These are phyloP conservation scores for Echeneis naucrates DNA, from an alignment of 2,797 vertebrate genomes.

Conservation along the genomic window DNA sequence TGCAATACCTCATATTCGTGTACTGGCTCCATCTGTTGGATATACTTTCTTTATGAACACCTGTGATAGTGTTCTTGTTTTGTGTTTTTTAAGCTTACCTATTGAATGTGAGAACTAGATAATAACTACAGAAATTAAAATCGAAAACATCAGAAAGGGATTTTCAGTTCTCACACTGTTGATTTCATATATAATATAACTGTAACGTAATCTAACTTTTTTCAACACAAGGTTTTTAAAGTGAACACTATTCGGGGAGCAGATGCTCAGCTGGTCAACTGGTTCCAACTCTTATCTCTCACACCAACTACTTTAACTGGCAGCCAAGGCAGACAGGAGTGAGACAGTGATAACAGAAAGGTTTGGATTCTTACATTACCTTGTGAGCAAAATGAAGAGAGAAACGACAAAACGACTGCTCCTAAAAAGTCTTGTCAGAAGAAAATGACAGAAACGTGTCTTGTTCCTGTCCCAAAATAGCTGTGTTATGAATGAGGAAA, in stretches of 20 bases:
- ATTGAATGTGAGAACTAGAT: neutral
- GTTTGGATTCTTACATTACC: neutral
- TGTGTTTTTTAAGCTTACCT: neutral
- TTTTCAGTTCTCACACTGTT: no score
- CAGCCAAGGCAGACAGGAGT: neutral
- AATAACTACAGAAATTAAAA: neutral
- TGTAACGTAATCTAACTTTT: no score
- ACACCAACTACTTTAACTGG: neutral
- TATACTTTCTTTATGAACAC: neutral
- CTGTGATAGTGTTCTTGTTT: neutral
- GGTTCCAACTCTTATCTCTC: neutral
- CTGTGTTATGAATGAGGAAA: slow-evolving; percentile 16
- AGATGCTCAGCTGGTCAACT: neutral
- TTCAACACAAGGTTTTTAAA: no score
- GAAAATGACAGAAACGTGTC: neutral
- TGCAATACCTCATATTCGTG: neutral
- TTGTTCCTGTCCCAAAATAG: neutral
- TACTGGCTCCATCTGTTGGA: slow-evolving; percentile 38
- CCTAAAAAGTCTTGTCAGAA: no score
- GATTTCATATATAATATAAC: no score
- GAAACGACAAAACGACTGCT: neutral
- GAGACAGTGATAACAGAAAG: slow-evolving; percentile 3
- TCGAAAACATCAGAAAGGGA: neutral
- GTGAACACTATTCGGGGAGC: neutral
- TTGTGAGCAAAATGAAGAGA: neutral